These are phyloP conservation scores for Pipistrellus pygmaeus DNA, from an alignment of 2,797 vertebrate genomes.

Conservation along the genomic window DNA sequence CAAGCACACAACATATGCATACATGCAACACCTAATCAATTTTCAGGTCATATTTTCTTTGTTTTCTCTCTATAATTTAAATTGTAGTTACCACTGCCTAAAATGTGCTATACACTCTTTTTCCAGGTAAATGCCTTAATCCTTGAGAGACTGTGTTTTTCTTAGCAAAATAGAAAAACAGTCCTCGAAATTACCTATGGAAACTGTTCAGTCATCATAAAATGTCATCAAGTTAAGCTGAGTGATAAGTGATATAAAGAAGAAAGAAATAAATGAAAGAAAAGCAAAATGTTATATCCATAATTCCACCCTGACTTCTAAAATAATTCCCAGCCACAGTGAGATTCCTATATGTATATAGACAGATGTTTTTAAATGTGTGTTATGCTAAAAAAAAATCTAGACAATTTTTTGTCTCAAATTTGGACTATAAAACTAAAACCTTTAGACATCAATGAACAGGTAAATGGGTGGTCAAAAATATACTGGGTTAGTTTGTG, in stretches of 20 bases:
- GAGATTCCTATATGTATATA: not conserved
- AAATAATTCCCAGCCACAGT: not conserved
- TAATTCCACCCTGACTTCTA: not conserved
- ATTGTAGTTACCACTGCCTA: not conserved
- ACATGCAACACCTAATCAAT: not conserved
- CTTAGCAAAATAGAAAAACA: not conserved
- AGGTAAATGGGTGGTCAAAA: slow-evolving; percentile 70
- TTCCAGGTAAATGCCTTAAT: not conserved
- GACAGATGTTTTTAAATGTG: slow-evolving; percentile 28
- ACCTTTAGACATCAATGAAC: slow-evolving; percentile 54
- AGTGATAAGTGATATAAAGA: not conserved
- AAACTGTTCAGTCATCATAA: not conserved
- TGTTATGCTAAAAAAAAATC: not conserved
- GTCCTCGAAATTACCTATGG: not conserved
- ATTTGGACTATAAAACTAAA: slow-evolving; percentile 35
- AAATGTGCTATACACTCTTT: not conserved
- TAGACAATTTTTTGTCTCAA: slow-evolving; percentile 20
- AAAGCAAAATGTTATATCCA: not conserved
- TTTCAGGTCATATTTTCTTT: not conserved
- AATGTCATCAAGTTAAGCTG: not conserved
- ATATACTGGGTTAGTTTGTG: slow-evolving; percentile 67
- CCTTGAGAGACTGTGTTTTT: not conserved
- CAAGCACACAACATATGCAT: not conserved
- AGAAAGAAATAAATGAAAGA: slow-evolving; percentile 45
- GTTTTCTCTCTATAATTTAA: not conserved